These are phyloP conservation scores for Nymphalis polychloros DNA, from an alignment of 2,888 invertebrate genomes.

Conservation along the genomic window DNA sequence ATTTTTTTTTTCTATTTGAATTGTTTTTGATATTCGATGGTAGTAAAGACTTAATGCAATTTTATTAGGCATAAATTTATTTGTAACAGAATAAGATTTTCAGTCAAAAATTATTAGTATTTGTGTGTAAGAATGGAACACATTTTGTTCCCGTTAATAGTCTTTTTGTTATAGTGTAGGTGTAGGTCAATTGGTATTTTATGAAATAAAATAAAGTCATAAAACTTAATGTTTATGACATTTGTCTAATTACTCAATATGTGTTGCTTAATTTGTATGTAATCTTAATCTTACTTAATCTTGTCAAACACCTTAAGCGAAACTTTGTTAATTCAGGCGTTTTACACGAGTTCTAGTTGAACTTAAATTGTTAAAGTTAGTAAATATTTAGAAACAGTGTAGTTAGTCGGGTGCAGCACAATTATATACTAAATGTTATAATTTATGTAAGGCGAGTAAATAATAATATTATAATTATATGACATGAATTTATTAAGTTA, in stretches of 20 bases:
- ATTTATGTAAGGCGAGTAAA: neutral
- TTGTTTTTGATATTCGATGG: too few species aligned
- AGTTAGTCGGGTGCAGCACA: neutral
- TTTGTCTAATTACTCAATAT: neutral
- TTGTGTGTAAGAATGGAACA: too few species aligned
- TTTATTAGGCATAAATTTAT: too few species aligned
- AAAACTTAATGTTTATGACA: too few species aligned
- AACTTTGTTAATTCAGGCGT: slow-evolving; percentile 22
- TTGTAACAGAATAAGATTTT: too few species aligned
- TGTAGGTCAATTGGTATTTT: too few species aligned
- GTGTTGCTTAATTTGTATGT: neutral
- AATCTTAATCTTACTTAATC: slow-evolving; percentile 17
- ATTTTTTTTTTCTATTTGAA: too few species aligned
- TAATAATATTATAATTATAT: neutral
- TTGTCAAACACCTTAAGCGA: slow-evolving; percentile 17
- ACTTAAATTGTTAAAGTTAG: slow-evolving; percentile 29
- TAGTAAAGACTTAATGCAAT: too few species aligned
- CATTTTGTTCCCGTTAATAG: too few species aligned
- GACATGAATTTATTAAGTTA: neutral
- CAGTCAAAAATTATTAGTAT: too few species aligned
- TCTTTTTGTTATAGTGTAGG: too few species aligned
- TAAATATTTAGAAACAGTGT: slow-evolving; percentile 1
- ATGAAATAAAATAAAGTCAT: too few species aligned
- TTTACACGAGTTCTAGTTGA: slow-evolving; percentile 24
- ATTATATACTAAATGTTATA: slow-evolving; percentile 12